phyloP scores from a whole-genome alignment of 2,113 vertebrate species.

The Neotragus moschatus region DNA sequence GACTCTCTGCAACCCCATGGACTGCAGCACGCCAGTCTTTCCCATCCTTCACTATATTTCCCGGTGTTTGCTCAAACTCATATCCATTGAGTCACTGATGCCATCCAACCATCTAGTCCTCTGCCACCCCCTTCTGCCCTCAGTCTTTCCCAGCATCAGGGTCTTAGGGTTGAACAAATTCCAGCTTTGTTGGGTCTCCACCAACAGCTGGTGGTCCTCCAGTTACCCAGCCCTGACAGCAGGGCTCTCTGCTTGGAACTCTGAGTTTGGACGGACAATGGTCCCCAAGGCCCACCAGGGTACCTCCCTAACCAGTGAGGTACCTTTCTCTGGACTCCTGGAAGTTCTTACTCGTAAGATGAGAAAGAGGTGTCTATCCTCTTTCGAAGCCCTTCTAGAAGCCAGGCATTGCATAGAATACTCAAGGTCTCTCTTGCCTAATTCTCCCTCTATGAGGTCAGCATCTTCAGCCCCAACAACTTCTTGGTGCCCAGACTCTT shows the following conservation, averaged over 20 bases:
- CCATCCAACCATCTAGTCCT: background rate
- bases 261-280: background rate
- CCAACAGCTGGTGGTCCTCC: background rate
- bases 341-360: background rate
- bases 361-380: background rate
- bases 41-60: background rate
- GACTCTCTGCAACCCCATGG: background rate
- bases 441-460: background rate
- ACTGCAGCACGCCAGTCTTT: background rate
- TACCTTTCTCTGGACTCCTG: background rate
- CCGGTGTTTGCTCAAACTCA: background rate
- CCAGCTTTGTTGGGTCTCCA: background rate
- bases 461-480: background rate
- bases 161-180: background rate
- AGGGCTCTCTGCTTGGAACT: no score
- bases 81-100: background rate
- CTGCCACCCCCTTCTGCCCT: background rate
- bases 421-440: no score
- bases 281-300: background rate
- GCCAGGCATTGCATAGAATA: background rate
- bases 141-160: background rate
- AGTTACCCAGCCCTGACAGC: background rate
- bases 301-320: background rate
- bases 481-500: background rate
- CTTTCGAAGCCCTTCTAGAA: background rate